These are phyloP conservation scores for Microcebus jonahi DNA, from an alignment of 2,113 vertebrate species.

Conservation along the genomic window DNA sequence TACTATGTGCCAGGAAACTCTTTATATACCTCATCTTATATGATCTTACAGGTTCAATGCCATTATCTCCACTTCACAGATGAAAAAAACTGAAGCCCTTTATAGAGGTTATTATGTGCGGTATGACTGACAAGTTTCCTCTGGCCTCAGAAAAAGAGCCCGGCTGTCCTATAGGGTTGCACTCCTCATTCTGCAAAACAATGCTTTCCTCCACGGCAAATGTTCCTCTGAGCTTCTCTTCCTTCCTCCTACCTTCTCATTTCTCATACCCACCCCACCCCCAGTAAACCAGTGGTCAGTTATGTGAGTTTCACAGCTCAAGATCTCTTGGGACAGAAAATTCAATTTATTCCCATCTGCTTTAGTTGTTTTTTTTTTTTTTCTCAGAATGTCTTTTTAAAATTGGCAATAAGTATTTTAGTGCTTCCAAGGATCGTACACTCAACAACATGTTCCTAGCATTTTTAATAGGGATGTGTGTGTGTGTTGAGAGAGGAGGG, in stretches of 20 bases:
- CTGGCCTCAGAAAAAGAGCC: neutral
- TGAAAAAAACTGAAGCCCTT: neutral
- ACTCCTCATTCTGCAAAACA: neutral
- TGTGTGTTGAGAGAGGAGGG: neutral
- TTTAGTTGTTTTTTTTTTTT: conserved; percentile 39
- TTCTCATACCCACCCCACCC: neutral
- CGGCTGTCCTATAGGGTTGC: fast-evolving
- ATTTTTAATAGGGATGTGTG: neutral
- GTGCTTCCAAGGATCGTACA: neutral
- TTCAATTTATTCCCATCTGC: conserved; percentile 52
- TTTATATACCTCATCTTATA: neutral
- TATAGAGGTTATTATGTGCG: neutral
- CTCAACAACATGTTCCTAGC: neutral
- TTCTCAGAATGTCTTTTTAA: conserved; percentile 30
- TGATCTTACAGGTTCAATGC: neutral
- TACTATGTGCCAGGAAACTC: neutral
- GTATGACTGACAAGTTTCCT: neutral
- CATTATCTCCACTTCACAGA: neutral
- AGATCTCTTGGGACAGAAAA: conserved; percentile 46
- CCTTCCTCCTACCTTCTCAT: neutral
- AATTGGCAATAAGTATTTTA: conserved; percentile 48
- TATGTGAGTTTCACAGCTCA: neutral
- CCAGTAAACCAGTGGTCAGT: conserved; percentile 19
- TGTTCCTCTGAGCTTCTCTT: neutral
- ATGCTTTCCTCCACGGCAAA: neutral